These are phyloP conservation scores for Epizoanthus illoricatus DNA, from an alignment of 92 coral and sea anemone genomes.

Conservation along the genomic window DNA sequence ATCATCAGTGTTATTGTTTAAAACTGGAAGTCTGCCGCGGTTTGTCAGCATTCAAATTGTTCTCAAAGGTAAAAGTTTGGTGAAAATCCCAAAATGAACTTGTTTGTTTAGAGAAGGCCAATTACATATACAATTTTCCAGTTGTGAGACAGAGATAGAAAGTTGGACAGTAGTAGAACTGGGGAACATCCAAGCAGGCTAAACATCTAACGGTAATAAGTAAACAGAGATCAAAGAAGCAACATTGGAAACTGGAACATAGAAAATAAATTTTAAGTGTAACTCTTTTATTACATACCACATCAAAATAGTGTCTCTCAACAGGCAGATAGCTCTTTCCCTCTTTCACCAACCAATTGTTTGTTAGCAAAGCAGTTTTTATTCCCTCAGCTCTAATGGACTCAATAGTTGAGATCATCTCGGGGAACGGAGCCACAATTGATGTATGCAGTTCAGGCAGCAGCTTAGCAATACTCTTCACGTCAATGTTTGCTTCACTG, in stretches of 20 bases:
- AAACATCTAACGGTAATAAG: too few species aligned
- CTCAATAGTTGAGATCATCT: constrained; percentile 70
- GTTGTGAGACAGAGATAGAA: too few species aligned
- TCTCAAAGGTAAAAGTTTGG: too few species aligned
- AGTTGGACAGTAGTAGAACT: too few species aligned
- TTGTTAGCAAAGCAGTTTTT: constrained; percentile 88
- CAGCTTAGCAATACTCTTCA: constrained; percentile 33
- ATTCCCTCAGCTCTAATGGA: constrained; percentile 84
- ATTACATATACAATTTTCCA: too few species aligned
- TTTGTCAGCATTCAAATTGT: too few species aligned
- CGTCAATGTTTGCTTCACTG: constrained; percentile 41
- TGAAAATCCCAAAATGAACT: too few species aligned
- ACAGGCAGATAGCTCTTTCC: constrained; percentile 80
- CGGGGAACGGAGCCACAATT: constrained; percentile 73
- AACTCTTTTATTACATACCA: constrained; percentile 54
- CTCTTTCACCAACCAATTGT: constrained; percentile 79
- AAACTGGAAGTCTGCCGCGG: too few species aligned
- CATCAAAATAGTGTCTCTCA: constrained; percentile 84
- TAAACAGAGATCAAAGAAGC: not conserved
- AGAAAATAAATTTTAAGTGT: not conserved
- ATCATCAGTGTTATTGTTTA: too few species aligned
- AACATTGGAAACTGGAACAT: not conserved
- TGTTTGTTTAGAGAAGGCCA: too few species aligned
- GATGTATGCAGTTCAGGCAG: constrained; percentile 58
- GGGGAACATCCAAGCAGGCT: too few species aligned